Base-by-base conservation (phyloP, 2,797 vertebrate genomes). In the Crenuchus spilurus region DNA sequence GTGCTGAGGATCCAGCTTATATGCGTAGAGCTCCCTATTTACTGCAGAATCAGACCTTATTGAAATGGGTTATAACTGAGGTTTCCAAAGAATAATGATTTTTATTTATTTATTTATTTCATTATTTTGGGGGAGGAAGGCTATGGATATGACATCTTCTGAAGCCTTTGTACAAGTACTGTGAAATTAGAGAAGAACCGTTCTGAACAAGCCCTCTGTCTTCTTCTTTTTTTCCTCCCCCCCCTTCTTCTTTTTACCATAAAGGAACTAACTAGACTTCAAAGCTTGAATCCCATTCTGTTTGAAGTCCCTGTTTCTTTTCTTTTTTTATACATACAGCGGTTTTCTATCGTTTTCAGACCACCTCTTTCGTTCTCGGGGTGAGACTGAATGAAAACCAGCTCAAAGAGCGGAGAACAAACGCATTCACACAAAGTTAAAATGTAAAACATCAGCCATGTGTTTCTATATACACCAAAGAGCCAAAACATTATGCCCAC, bases 1-100 rank as follows among this genome's bases (percentile, higher is more conserved):
- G 85, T 88, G 81, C 87, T 85, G 88, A 89, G 88, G 85, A 88
- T 88, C 86, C 86, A 86, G 80, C 80, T 88, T 89, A 87, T 90
- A 87, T 90, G 87, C 86, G 89, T 87, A 84, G 82, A 86, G 84
- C 82, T 74, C 84, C 76, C 46, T 75, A 77, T 85, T 77, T 85
- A 83, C 84, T 86, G 76, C 81, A 84, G 85, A 90, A 90, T 90
- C 87, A 90, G 88, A 90, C 87, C 78, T 76, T 77, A 54, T 72
- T 67, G 42, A 76, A 60, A 75, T 70, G 24, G 66, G 65, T 76
- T 66, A 54, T 54, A 55, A 77, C 41, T 14, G 44, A 42, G 73
- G 65, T 62, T 72, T 51, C 44, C 18, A 57, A 66, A 39, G 57
- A 46, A 71, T 49, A 62, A 70, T 74, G 24, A 30, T 37, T 58